Base-by-base conservation (phyloP, 2,888 invertebrate genomes). In the Smittia aterrima region DNA sequence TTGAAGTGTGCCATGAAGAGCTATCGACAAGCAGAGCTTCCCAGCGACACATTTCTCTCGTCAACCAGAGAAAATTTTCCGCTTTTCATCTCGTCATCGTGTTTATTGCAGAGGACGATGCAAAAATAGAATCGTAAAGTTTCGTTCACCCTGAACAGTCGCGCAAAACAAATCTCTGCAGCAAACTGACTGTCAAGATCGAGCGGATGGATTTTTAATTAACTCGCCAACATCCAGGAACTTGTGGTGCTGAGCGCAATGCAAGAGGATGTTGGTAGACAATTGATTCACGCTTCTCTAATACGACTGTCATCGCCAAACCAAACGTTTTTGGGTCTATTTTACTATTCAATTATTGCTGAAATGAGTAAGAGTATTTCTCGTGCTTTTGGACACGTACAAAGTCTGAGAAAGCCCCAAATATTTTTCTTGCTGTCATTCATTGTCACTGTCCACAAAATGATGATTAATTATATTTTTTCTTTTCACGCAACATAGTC, bases 361-460 rank as follows among this genome's bases (percentile, higher is more conserved):
- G n/a, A n/a, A n/a, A n/a, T n/a, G n/a, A n/a, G n/a, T n/a, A n/a
- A n/a, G n/a, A n/a, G n/a, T n/a, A n/a, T n/a, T n/a, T n/a, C n/a
- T n/a, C n/a, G n/a, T n/a, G n/a, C n/a, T n/a, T n/a, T n/a, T n/a
- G n/a, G n/a, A n/a, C n/a, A n/a, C n/a, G n/a, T n/a, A n/a, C n/a
- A n/a, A n/a, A n/a, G n/a, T n/a, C n/a, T n/a, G n/a, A n/a, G n/a
- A n/a, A n/a, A n/a, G n/a, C n/a, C n/a, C n/a, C n/a, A n/a, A n/a
- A n/a, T n/a, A n/a, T n/a, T n/a, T n/a, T n/a, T n/a, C n/a, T n/a
- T n/a, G n/a, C n/a, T n/a, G n/a, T n/a, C n/a, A n/a, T n/a, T n/a
- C 68, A 68, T 41, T 68, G 68, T 68, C 68, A 68, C 20, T 68
- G 68, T 11, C 68, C 68, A 68, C 38, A 68, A 68, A 68, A 41